Percentiles rank a stretch among this genome's conserved stretches.
These are phyloP conservation scores for Philaenus spumarius DNA, from an alignment of 1,140 invertebrate genomes.

Conservation along the genomic window DNA sequence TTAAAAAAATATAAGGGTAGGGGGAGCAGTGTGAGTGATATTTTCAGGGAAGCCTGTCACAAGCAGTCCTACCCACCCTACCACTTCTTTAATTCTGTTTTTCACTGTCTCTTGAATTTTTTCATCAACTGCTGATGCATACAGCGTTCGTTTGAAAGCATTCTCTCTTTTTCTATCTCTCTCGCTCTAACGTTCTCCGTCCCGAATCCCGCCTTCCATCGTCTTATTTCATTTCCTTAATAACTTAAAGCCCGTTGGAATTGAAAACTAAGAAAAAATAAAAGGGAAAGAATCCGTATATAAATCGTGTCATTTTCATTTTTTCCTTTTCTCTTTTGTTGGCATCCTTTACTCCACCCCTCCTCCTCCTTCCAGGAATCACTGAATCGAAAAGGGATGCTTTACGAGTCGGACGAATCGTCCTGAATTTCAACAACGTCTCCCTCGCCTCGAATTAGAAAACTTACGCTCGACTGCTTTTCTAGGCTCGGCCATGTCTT, in stretches of 20 bases:
- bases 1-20: neutral
- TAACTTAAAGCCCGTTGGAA: slow-evolving; percentile 11
- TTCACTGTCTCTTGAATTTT: slow-evolving; percentile 8
- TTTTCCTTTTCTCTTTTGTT: neutral
- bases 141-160: neutral
- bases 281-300: neutral
- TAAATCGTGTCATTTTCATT: slow-evolving; percentile 16
- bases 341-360: neutral
- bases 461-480: neutral
- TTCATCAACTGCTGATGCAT: slow-evolving; percentile 6
- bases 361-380: neutral
- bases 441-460: slow-evolving; percentile 6
- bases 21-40: slow-evolving; percentile 5
- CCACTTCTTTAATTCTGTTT: slow-evolving; percentile 14
- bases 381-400: neutral
- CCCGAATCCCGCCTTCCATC: neutral
- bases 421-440: slow-evolving; percentile 5
- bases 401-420: too few species aligned
- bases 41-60: slow-evolving; percentile 12
- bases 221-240: slow-evolving; percentile 13
- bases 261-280: slow-evolving; percentile 3
- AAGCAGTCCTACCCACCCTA: neutral
- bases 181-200: slow-evolving; percentile 1
- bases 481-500: neutral
- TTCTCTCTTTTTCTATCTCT: slow-evolving; percentile 4